A percentile compares a stretch with the other conserved stretches of the same genome.
Evolutionary conservation across 2,888 invertebrate genomes (phyloP).

Genomic region (Augiades crinisus): DNA sequence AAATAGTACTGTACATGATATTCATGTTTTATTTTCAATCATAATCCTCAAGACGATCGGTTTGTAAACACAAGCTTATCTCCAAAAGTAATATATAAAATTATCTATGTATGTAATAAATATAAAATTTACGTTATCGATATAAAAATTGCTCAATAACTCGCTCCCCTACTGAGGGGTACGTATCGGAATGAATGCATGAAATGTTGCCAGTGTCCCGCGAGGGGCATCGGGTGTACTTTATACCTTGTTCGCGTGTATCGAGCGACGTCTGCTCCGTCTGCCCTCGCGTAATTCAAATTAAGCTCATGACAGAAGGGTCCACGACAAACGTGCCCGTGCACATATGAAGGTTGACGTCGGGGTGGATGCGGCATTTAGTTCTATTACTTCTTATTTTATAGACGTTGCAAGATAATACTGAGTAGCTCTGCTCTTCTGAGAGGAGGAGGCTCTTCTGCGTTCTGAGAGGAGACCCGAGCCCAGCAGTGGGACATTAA

Average conservation of each 20-base stretch:
- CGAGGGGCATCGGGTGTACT: constrained; percentile 52
- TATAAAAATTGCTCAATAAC: no score
- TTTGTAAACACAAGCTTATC: no score
- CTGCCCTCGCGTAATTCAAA: constrained; percentile 71
- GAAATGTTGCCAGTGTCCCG: constrained; percentile 44
- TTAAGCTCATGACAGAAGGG: constrained; percentile 71
- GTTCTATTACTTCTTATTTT: no score
- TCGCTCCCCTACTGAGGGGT: constrained; percentile 30
- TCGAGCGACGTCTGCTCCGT: constrained; percentile 48
- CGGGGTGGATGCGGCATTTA: constrained; percentile 24
- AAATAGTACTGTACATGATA: no score
- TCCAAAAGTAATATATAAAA: no score
- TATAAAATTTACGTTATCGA: constrained; percentile 42
- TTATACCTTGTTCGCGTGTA: constrained; percentile 46
- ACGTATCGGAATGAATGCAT: constrained; percentile 45
- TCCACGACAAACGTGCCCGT: constrained; percentile 35
- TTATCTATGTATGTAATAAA: background rate
- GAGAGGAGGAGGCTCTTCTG: no score
- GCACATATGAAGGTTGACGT: constrained; percentile 8
- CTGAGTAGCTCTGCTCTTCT: no score
- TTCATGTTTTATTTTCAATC: no score
- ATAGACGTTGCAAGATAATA: no score
- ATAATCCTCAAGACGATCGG: no score
- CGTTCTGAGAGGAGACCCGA: no score
- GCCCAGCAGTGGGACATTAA: no score